Evolutionary conservation across 2,888 invertebrate genomes (phyloP).

Genomic region (Amphipyra berbera): DNA sequence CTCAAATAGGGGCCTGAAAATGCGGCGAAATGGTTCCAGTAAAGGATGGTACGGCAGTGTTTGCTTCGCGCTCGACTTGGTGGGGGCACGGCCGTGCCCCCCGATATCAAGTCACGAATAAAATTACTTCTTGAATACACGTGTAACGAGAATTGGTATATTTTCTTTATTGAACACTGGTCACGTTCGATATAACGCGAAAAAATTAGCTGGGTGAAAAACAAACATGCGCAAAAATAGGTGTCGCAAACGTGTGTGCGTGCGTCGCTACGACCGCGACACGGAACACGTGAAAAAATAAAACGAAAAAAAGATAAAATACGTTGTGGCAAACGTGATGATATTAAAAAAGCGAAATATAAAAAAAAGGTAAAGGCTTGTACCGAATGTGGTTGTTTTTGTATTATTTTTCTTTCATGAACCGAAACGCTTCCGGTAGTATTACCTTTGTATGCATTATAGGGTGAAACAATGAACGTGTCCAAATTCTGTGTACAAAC

Average conservation of each 20-base stretch:
- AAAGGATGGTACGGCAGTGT: too few relatives aligned
- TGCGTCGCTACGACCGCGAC: conserved; percentile 6
- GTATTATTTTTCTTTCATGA: conserved; percentile 39
- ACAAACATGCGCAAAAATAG: conserved; percentile 15
- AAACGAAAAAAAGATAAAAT: conserved; percentile 31
- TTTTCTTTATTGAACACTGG: conserved; percentile 5
- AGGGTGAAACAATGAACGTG: conserved; percentile 40
- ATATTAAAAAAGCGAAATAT: conserved; percentile 55
- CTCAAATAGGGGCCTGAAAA: too few relatives aligned
- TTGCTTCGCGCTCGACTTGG: too few relatives aligned
- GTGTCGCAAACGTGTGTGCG: conserved; percentile 9
- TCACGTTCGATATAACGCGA: conserved; percentile 14
- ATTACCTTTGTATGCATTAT: conserved; percentile 41
- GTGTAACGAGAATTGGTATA: too few relatives aligned
- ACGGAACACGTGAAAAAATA: conserved; percentile 22
- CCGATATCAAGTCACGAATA: too few relatives aligned
- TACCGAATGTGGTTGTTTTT: conserved; percentile 33
- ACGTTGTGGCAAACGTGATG: conserved; percentile 39
- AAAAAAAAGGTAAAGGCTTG: conserved; percentile 40
- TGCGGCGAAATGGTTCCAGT: too few relatives aligned
- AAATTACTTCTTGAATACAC: too few relatives aligned
- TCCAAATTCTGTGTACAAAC: conserved; percentile 24
- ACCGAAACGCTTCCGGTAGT: conserved; percentile 35
- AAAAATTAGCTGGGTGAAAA: conserved; percentile 28
- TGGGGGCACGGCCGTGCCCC: too few relatives aligned